Base-by-base conservation (phyloP, 1,140 invertebrate species). In the Drosophila pectinifera region DNA sequence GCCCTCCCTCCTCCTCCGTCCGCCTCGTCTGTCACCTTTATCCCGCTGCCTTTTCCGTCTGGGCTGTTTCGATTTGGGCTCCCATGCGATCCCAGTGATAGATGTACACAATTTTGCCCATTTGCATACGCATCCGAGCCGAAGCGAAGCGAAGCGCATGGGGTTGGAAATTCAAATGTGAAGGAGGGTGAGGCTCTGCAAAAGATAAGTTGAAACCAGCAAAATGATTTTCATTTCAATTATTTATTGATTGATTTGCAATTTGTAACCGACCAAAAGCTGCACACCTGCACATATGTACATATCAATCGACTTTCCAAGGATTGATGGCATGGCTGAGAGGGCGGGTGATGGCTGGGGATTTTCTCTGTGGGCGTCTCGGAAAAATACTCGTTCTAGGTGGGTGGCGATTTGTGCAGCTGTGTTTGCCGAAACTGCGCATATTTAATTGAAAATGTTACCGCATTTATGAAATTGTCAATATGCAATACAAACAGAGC, bases 361-460 rank as follows among this genome's bases (percentile, higher is more conserved):
- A n/a, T 46, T 41, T 45, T 24, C 24, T 31, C 34, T 20, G 45
- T 22, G 48, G 61, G 73, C 63, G 56, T 73, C 43, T 20, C 65
- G 31, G 20, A 62, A 49, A 56, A 56, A 59, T 41, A 11, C 54
- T 34, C 49, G 28, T 51, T 28, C 20, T 53, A 11, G 43, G 51
- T 69, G 45, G 51, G 59, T 83, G 72, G 36, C 67, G 76, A 59
- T 58, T 55, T 83, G 65, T 89, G 79, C 75, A 83, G 75, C 72
- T 88, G 80, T 83, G 75, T 83, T 86, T 88, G 83, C 80, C 73
- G 51, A 43, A 67, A 68, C 68, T 88, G 83, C 84, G 84, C 83
- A 88, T 88, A 88, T 88, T 89, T 89, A 88, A 88, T 88, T 88
- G 83, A 88, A 88, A 88, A 88, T 88, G 83, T 88, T 88, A 88